Base-by-base conservation (phyloP, 2,888 invertebrate genomes). In the Rhimphoctona megacephalus region DNA sequence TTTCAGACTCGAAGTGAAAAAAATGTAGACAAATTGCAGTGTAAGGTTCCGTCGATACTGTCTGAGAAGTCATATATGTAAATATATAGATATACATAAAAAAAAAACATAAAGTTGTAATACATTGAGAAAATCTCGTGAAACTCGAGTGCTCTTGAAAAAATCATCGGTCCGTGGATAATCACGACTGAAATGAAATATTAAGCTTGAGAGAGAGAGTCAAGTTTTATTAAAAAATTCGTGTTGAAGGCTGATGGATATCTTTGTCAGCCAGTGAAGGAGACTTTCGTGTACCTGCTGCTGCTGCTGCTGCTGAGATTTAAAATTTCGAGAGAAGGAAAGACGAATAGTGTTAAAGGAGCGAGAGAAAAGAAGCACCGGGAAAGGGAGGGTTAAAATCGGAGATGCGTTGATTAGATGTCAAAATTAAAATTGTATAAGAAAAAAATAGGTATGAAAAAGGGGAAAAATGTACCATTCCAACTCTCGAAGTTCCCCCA, bases 181-280 rank as follows among this genome's bases (percentile, higher is more conserved):
- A 91, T 92, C 90, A 89, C 89, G 90, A 89, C 89, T 88, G 89
- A 90, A 89, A 90, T 92, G 91, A 91, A 92, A 92, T 92, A 92
- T 92, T 92, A 92, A 91, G 90, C 88, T 88, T 73, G 77, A 79
- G 81, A 81, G 88, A 88, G 87, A 83, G 88, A 88, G 87, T 88
- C 88, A 91, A 93, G 90, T 93, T 94, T 94, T 93, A 93, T 93
- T 93, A 93, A 93, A 93, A 88, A 94, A 92, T 92, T 90, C 89
- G 87, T 90, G 89, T 90, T 90, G 89, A 90, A 90, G 90, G 89
- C 91, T 92, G 92, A 92, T 90, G 92, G 92, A 93, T 93, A 92
- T 92, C 91, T 91, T 90, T 89, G 89, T 88, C 87, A 87, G 88
- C 82, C 85, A 83, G 83, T 70, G 66, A 80, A 81, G 77, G 57